A percentile compares a stretch with the other conserved stretches of the same genome.
These are phyloP conservation scores for Metopia argyrocephala DNA, from an alignment of 2,888 invertebrate species.

Conservation along the genomic window DNA sequence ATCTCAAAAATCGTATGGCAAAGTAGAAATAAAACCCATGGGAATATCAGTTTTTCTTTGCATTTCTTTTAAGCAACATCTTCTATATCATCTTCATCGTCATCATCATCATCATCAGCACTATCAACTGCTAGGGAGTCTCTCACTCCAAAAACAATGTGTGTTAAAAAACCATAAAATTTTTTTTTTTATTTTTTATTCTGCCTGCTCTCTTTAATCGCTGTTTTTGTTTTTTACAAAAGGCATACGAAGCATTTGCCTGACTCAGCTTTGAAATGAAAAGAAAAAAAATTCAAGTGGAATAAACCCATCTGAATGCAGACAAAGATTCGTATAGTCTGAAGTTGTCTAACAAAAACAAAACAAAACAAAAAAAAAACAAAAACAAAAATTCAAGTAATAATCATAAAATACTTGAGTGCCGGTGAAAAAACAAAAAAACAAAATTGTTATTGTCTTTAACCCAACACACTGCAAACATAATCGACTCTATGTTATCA, in stretches of 20 bases:
- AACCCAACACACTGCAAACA: background rate
- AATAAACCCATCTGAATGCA: constrained; percentile 23
- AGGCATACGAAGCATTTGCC: background rate
- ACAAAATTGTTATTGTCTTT: constrained; percentile 15
- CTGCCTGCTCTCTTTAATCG: too few relatives aligned
- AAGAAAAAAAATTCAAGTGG: constrained; percentile 48
- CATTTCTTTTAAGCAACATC: constrained; percentile 5
- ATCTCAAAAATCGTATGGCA: constrained; percentile 23
- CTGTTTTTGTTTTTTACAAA: constrained; percentile 26
- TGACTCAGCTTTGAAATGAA: background rate
- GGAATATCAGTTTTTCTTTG: constrained; percentile 48
- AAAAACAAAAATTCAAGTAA: constrained; percentile 50
- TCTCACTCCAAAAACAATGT: constrained; percentile 45
- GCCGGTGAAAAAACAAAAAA: background rate
- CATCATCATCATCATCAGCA: background rate
- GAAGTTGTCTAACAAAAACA: background rate
- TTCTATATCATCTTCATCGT: too few relatives aligned
- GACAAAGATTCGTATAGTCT: background rate
- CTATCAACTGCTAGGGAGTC: constrained; percentile 1
- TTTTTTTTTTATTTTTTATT: constrained; percentile 10
- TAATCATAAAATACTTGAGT: constrained; percentile 48
- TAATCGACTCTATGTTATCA: constrained; percentile 16
- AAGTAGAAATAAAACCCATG: constrained; percentile 32
- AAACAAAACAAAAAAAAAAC: background rate
- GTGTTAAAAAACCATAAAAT: constrained; percentile 49